phyloP scores from a whole-genome alignment of 2,888 invertebrate species.

The Leptura quadrifasciata region DNA sequence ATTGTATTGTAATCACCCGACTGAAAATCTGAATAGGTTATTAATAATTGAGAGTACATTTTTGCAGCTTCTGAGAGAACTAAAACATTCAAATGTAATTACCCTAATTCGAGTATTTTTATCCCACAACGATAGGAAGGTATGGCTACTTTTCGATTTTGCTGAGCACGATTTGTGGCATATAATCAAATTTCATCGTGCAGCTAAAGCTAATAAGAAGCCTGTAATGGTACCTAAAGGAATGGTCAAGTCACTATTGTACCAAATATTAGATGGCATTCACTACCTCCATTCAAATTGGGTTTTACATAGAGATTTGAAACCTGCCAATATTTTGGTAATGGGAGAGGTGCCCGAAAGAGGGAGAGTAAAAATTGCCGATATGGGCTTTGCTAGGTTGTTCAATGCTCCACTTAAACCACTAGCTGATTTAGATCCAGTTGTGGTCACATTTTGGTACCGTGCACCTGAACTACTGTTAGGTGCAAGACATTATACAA shows the following conservation, averaged over 20 bases:
- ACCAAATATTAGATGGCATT: slow-evolving; percentile 98
- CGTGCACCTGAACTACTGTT: slow-evolving; percentile 96
- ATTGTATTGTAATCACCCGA: neutral
- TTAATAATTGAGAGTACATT: slow-evolving; percentile 13
- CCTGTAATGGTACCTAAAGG: slow-evolving; percentile 96
- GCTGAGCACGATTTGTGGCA: slow-evolving; percentile 99
- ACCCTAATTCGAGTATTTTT: slow-evolving; percentile 96
- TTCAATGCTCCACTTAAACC: slow-evolving; percentile 99
- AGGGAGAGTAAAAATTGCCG: slow-evolving; percentile 98
- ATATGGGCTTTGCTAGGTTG: slow-evolving; percentile 98
- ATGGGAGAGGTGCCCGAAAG: slow-evolving; percentile 99
- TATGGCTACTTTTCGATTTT: slow-evolving; percentile 98
- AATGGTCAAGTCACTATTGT: slow-evolving; percentile 97
- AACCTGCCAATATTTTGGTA: slow-evolving; percentile 99
- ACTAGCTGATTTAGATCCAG: slow-evolving; percentile 97
- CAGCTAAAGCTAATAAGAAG: slow-evolving; percentile 98
- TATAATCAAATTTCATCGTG: slow-evolving; percentile 98
- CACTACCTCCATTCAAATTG: slow-evolving; percentile 99
- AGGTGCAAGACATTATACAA: slow-evolving; percentile 97
- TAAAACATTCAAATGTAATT: slow-evolving; percentile 98
- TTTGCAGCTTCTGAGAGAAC: slow-evolving; percentile 91
- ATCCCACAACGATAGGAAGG: slow-evolving; percentile 96
- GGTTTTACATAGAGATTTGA: slow-evolving; percentile 98
- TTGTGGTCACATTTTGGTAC: slow-evolving; percentile 99
- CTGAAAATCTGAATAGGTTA: neutral